Evolutionary conservation across 2,113 vertebrate species (phyloP), one percentile per base, ranked within the genome.

Genomic region (Plestiodon gilberti): DNA sequence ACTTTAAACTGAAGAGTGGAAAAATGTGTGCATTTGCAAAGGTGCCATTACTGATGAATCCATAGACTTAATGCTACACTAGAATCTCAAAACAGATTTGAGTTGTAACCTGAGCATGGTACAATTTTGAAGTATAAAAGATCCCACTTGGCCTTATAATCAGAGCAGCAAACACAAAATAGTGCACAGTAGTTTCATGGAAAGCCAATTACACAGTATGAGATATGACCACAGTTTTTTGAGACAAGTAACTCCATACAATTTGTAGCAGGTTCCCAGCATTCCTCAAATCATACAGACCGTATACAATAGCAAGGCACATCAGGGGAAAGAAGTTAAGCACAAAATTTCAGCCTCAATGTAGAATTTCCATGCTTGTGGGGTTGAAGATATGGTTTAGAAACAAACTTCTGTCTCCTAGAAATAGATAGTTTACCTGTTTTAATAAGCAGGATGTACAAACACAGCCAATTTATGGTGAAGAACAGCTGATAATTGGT

Each of bases 381-480:
- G 48, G 22, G 52, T 73, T 67, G 43, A 81, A 84, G 83, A n/a
- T 9, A 78, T 30, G 25, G 38, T 62, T 88, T 76, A 70, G 11
- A 10, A 81, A n/a, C 1, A 82, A 90, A 69, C 20, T 73, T 74
- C 70, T 28, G 73, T 82, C 62, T 78, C 74, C 85, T 43, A 61
- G 33, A 59, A 90, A 81, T 28, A 83, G 80, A 57, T 81, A 87
- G 87, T 80, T 86, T 88, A 87, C 2, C 80, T 87, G 10, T 75
- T 92, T 87, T 81, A 87, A 75, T 86, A 91, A 64, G 33, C 33
- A 76, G 52, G 55, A 40, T 84, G 38, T 57, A 70, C 3, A 48
- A 38, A 82, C 22, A 90, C 20, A 88, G 0, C 1, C 7, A 77
- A 17, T 0, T 0, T 14, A 70, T 67, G 90, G 78, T 62, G 84